Evolutionary conservation across 2,113 vertebrate species (phyloP).

Genomic region (Semnornis frantzii): DNA sequence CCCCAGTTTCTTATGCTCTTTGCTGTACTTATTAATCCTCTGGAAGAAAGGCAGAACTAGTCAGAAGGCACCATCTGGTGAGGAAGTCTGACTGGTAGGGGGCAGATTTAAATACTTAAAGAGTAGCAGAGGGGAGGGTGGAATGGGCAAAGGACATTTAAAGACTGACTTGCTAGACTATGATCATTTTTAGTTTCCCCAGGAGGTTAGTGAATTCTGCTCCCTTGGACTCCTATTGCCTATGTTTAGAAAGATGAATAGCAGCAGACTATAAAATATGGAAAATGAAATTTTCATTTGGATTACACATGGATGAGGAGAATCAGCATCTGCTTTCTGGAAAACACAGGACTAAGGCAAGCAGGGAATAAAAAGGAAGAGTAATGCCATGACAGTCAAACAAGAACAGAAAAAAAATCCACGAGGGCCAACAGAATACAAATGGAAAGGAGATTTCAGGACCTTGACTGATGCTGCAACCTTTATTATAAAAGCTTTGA

Average conservation of each 20-base stretch:
- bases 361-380: neutral
- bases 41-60: constrained; percentile 51
- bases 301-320: constrained; percentile 60
- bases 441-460: neutral
- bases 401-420: neutral
- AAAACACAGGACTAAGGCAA: constrained; percentile 42
- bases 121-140: constrained; percentile 52
- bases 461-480: neutral
- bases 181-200: constrained; percentile 66
- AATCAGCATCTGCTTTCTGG: constrained; percentile 53
- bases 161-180: constrained; percentile 53
- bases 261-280: constrained; percentile 54
- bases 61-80: constrained; percentile 68
- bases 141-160: constrained; percentile 59
- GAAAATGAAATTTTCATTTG: constrained; percentile 62
- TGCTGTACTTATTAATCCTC: constrained; percentile 46
- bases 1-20: constrained; percentile 45
- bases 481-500: neutral
- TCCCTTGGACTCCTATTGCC: constrained; percentile 49
- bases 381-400: neutral
- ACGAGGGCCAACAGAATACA: neutral
- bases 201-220: constrained; percentile 62
- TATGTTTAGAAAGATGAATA: constrained; percentile 65
- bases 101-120: constrained; percentile 73
- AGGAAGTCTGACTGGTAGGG: constrained; percentile 59